Conservation (phyloP, 2,113 vertebrate genomes). For the Oncorhynchus clarkii region DNA sequence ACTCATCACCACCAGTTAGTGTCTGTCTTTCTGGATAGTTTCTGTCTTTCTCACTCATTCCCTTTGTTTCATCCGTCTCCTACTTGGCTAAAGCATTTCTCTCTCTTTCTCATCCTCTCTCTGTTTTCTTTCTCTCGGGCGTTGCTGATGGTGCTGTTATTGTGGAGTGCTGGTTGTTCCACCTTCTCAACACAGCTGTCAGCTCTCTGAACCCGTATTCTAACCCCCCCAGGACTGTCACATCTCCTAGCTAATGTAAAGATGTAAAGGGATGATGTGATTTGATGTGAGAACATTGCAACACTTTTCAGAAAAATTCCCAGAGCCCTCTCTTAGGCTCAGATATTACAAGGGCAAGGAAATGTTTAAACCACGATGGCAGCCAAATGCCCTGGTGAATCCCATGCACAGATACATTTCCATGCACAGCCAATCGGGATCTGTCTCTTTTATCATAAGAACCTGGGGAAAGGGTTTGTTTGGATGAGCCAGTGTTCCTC, state of each 20-base stretch:
- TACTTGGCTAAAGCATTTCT: conserved; percentile 1
- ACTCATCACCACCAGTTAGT: background rate
- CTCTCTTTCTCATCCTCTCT: background rate
- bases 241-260: background rate
- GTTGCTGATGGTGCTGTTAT: conserved; percentile 26
- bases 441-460: conserved; percentile 40
- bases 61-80: background rate
- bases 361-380: background rate
- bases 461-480: conserved; percentile 5
- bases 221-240: conserved; percentile 1
- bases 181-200: background rate
- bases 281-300: conserved; percentile 1
- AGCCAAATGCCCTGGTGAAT: background rate
- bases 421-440: background rate
- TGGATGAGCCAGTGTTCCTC: background rate
- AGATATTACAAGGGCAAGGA: conserved; percentile 7
- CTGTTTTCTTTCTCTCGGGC: conserved; percentile 16
- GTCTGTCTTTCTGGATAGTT: background rate
- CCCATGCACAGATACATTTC: background rate
- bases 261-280: background rate
- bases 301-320: background rate
- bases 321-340: background rate
- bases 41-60: conserved; percentile 22
- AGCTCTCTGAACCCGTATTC: background rate
- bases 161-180: conserved; percentile 38